Percentiles rank a stretch among this genome's conserved stretches.
These are phyloP conservation scores for Benitochromis conjunctus DNA, from an alignment of 2,113 vertebrate genomes.

Conservation along the genomic window DNA sequence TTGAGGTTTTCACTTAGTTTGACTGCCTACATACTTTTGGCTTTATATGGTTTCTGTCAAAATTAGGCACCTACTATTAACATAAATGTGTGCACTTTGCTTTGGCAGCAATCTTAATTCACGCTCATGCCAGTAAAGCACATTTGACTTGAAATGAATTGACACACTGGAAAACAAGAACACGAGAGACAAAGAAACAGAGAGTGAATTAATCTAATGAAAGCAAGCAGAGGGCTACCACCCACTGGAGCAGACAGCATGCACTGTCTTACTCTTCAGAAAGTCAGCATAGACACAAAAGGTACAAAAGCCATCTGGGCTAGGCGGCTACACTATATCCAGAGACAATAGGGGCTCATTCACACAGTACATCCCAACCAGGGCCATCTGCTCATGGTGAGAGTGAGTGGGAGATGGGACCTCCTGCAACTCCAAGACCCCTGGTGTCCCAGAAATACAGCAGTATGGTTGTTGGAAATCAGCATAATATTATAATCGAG, in stretches of 20 bases:
- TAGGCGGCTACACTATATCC: constrained; percentile 66
- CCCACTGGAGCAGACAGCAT: constrained; percentile 63
- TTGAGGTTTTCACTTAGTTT: background rate
- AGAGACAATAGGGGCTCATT: constrained; percentile 65
- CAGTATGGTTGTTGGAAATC: background rate
- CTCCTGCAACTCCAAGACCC: constrained; percentile 45
- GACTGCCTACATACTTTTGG: background rate
- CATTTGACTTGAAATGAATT: constrained; percentile 8
- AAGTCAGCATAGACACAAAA: constrained; percentile 67
- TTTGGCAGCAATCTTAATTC: background rate
- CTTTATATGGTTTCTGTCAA: background rate
- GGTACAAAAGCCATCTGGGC: constrained; percentile 74
- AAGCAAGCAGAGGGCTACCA: constrained; percentile 48
- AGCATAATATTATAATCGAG: constrained; percentile 26
- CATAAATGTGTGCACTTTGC: constrained; percentile 1
- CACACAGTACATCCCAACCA: constrained; percentile 48
- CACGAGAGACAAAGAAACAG: constrained; percentile 26
- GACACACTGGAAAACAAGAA: constrained; percentile 21
- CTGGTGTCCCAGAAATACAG: constrained; percentile 9
- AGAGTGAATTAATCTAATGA: constrained; percentile 38
- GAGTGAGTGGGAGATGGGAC: constrained; percentile 61
- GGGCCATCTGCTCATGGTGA: constrained; percentile 69
- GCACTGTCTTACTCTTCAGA: constrained; percentile 49
- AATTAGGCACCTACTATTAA: background rate
- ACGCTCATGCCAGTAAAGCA: background rate